Evolutionary conservation across 2,888 invertebrate genomes (phyloP).

Genomic region (Diarsia mendica): DNA sequence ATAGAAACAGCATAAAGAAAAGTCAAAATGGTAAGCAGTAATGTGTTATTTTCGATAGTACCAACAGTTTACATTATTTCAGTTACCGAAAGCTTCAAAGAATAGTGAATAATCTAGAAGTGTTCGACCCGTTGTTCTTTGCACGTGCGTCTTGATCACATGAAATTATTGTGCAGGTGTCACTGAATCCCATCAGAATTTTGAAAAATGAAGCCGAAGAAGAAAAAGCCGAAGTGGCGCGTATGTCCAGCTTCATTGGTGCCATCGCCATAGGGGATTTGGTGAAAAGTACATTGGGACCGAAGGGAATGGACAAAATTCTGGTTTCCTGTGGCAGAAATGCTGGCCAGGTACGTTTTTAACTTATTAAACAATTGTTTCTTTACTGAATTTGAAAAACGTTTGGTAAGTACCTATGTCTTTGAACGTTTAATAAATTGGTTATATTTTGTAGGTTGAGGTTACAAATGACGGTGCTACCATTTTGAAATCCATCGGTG

Average conservation of each 20-base stretch:
- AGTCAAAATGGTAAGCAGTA: conserved; percentile 69
- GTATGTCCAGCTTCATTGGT: conserved; percentile 99
- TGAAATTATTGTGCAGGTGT: conserved; percentile 90
- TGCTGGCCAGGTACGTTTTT: conserved; percentile 90
- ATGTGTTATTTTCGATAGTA: conserved; percentile 37
- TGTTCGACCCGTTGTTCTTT: conserved; percentile 72
- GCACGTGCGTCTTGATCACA: conserved; percentile 78
- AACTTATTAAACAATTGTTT: background rate
- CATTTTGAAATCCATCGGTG: conserved; percentile 98
- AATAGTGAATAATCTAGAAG: conserved; percentile 47
- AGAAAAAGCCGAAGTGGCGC: conserved; percentile 99
- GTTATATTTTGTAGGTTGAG: conserved; percentile 92
- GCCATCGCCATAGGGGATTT: conserved; percentile 99
- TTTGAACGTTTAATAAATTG: conserved; percentile 4
- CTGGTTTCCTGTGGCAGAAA: conserved; percentile 95
- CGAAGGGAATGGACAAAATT: conserved; percentile 99
- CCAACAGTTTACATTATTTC: conserved; percentile 18
- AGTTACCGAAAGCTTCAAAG: conserved; percentile 5
- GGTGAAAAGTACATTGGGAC: conserved; percentile 99
- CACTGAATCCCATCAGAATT: conserved; percentile 98
- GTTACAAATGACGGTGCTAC: conserved; percentile 99
- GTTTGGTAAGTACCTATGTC: background rate
- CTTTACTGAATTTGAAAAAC: background rate
- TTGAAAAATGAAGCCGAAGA: conserved; percentile 99
- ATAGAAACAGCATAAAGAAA: conserved; percentile 32